Evolutionary conservation across 2,888 invertebrate genomes (phyloP).

Genomic region (Calliscelio sp.): DNA sequence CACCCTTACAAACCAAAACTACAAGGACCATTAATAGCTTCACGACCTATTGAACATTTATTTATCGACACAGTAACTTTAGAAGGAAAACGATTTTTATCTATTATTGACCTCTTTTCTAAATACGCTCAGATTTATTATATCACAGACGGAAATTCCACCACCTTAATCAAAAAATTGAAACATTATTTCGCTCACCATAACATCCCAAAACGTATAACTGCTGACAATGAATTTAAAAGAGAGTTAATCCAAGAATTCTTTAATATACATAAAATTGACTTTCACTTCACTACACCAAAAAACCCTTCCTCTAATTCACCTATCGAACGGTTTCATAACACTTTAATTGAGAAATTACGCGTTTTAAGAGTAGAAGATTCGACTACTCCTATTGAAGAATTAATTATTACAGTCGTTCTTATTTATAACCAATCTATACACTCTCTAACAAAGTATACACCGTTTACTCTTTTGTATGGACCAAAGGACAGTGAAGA

Average conservation of each 20-base stretch:
- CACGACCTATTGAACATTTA: too few relatives aligned
- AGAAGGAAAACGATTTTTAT: too few relatives aligned
- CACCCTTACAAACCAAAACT: slow-evolving; percentile 18
- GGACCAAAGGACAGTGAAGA: neutral
- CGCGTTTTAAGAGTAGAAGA: neutral
- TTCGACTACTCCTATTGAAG: neutral
- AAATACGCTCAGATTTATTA: slow-evolving; percentile 4
- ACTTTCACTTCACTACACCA: slow-evolving; percentile 1
- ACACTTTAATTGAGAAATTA: slow-evolving; percentile 1
- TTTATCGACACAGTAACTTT: too few relatives aligned
- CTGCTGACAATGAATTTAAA: neutral
- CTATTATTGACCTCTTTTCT: too few relatives aligned
- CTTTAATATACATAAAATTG: slow-evolving; percentile 13
- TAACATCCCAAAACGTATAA: neutral
- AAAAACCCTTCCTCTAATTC: slow-evolving; percentile 12
- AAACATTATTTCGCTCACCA: slow-evolving; percentile 21
- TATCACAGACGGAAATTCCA: slow-evolving; percentile 11
- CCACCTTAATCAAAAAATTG: slow-evolving; percentile 10
- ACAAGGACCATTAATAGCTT: too few relatives aligned
- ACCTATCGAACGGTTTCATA: neutral
- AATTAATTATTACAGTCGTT: neutral
- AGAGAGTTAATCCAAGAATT: neutral
- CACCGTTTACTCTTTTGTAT: too few relatives aligned
- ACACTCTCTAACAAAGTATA: slow-evolving; percentile 1
- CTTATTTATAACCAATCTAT: slow-evolving; percentile 10